A percentile compares a stretch with the other conserved stretches of the same genome.
phyloP scores from a whole-genome alignment of 1,140 invertebrate species.

The Danaus melanippus region DNA sequence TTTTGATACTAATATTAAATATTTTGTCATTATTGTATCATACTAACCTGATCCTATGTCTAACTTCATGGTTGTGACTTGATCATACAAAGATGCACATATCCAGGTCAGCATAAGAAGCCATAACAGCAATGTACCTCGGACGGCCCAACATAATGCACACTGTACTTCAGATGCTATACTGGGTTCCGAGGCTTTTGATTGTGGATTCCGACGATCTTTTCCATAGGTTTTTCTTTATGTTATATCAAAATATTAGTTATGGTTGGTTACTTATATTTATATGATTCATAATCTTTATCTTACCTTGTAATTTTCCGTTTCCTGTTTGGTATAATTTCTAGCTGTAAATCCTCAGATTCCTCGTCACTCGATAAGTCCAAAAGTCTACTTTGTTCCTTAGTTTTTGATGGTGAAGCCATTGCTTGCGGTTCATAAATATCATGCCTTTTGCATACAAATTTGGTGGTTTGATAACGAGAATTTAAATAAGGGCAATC shows the following conservation, averaged over 20 bases:
- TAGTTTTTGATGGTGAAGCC: slow-evolving; percentile 64
- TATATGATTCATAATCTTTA: slow-evolving; percentile 7
- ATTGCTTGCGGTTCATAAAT: slow-evolving; percentile 39
- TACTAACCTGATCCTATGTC: slow-evolving; percentile 51
- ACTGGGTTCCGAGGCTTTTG: slow-evolving; percentile 39
- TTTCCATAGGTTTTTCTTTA: slow-evolving; percentile 32
- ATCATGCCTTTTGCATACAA: slow-evolving; percentile 37
- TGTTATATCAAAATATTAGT: not conserved
- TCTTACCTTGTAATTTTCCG: slow-evolving; percentile 64
- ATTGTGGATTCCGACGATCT: slow-evolving; percentile 34
- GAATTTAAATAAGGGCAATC: not conserved
- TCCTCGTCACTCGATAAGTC: slow-evolving; percentile 75
- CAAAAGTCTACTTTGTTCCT: slow-evolving; percentile 77
- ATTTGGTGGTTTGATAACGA: slow-evolving; percentile 1
- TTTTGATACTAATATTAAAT: too few species aligned
- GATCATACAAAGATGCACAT: slow-evolving; percentile 57
- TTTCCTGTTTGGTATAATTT: slow-evolving; percentile 74
- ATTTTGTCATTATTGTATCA: not conserved
- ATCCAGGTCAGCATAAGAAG: slow-evolving; percentile 62
- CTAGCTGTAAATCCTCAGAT: slow-evolving; percentile 75
- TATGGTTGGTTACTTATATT: not conserved
- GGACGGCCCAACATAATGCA: slow-evolving; percentile 54
- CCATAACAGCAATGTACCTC: slow-evolving; percentile 55
- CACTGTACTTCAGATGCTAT: slow-evolving; percentile 54
- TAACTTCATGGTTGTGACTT: slow-evolving; percentile 50